Percentiles rank a stretch among this genome's conserved stretches.
phyloP scores from a whole-genome alignment of 2,888 invertebrate species.

The Galeruca laticollis region DNA sequence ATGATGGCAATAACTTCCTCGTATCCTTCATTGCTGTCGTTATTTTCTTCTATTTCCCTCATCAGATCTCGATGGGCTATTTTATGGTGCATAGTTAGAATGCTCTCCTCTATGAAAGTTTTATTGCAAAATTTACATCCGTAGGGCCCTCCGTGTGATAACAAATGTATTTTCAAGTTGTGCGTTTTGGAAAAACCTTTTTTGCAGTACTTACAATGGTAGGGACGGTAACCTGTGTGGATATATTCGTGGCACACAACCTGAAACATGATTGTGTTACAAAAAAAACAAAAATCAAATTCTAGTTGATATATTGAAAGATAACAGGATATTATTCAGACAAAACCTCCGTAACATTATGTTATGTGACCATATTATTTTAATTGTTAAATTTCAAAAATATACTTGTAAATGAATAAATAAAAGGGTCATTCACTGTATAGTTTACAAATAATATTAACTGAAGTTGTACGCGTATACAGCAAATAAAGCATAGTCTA shows the following conservation, averaged over 20 bases:
- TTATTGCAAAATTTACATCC: slow-evolving; percentile 52
- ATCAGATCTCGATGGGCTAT: slow-evolving; percentile 44
- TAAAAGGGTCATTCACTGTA: too few relatives aligned
- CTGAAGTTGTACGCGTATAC: too few relatives aligned
- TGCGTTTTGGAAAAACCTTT: slow-evolving; percentile 64
- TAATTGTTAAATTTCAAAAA: too few relatives aligned
- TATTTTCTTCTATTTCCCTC: slow-evolving; percentile 29
- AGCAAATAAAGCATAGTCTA: too few relatives aligned
- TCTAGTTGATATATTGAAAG: too few relatives aligned
- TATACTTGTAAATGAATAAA: too few relatives aligned
- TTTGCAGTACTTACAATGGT: slow-evolving; percentile 66
- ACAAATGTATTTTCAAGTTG: slow-evolving; percentile 67
- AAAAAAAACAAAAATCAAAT: too few relatives aligned
- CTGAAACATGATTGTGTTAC: slow-evolving; percentile 19
- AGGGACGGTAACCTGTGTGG: slow-evolving; percentile 67
- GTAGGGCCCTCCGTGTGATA: slow-evolving; percentile 65
- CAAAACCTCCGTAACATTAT: too few relatives aligned
- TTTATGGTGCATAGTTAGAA: slow-evolving; percentile 53
- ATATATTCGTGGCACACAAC: slow-evolving; percentile 53
- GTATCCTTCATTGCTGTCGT: slow-evolving; percentile 11
- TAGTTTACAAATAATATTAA: too few relatives aligned
- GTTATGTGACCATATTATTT: too few relatives aligned
- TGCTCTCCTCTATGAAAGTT: slow-evolving; percentile 47
- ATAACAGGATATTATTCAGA: too few relatives aligned
- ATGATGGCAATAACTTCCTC: neutral